These are phyloP conservation scores for Patiria pectinifera DNA, from an alignment of 53 echinoderm and acorn worm species.

Conservation along the genomic window DNA sequence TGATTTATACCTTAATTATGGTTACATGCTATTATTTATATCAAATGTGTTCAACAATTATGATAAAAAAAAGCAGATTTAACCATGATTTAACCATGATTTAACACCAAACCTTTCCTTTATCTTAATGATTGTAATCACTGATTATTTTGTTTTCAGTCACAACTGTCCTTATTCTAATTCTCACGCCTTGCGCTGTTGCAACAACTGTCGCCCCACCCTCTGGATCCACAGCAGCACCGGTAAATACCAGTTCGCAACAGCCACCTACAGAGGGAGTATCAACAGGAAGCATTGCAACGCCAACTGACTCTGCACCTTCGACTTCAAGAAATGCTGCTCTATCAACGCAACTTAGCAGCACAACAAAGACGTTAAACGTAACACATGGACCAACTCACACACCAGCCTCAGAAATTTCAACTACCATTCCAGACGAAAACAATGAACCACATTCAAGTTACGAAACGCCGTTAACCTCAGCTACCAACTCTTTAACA, in stretches of 20 bases:
- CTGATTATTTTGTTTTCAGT: constrained; percentile 5
- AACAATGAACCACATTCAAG: not conserved
- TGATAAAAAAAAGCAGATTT: too few species aligned
- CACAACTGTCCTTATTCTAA: constrained; percentile 31
- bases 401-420: not conserved
- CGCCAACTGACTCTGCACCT: not conserved
- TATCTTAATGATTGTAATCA: not conserved
- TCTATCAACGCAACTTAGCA: not conserved
- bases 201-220: constrained; percentile 25
- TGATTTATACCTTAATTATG: too few species aligned
- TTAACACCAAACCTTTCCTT: too few species aligned
- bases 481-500: not conserved
- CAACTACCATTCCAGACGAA: not conserved
- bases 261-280: constrained; percentile 10
- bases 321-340: not conserved
- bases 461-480: not conserved
- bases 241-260: constrained; percentile 1
- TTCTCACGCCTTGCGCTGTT: constrained; percentile 27
- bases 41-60: too few species aligned
- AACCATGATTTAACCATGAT: too few species aligned
- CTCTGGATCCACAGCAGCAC: not conserved
- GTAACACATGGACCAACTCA: not conserved
- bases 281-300: not conserved
- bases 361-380: constrained; percentile 3
- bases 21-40: too few species aligned